Evolutionary conservation across 1,140 invertebrate genomes (phyloP), one percentile per base, ranked within the genome.

Genomic region (Brachionus plicatilis): DNA sequence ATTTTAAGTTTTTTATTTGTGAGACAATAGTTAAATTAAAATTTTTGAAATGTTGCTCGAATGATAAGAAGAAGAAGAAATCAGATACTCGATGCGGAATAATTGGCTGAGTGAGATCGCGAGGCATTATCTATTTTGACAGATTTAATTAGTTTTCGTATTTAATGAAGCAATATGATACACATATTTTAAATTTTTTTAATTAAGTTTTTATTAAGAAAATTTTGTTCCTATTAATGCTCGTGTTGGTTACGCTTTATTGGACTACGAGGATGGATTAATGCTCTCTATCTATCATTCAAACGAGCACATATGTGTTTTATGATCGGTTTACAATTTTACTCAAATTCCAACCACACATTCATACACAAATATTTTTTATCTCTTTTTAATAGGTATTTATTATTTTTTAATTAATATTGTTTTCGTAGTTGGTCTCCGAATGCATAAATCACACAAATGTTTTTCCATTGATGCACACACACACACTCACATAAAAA

Each of bases 371-470:
- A 41, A 41, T 43, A 41, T 43, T 72, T 43, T 72, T 72, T 72
- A 72, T 72, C 68, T 72, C 41, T 72, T 72, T 72, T 72, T 72
- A 72, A 72, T 72, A 72, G 68, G 68, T 72, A 72, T 72, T 72
- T 72, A 72, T 72, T 72, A 72, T 72, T 72, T 72, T 72, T 41
- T 72, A 72, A 72, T 72, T 72, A 72, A 41, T 72, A 72, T 43
- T 72, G 68, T 72, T 72, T 72, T 72, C 37, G 17, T 72, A 72
- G 68, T 72, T 72, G 68, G 68, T 72, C 68, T 43, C 68, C 37
- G 17, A 20, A 20, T 41, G 11, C n/a, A 72, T 72, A 72, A 72
- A 72, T 72, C 68, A 72, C 68, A 72, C 68, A 72, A 72, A 72
- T 72, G 68, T 47, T 72, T 29, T 68, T 37, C 2, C 5, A 11